Conservation (phyloP, 2,797 vertebrate genomes). For the Meriones psammophilus region DNA sequence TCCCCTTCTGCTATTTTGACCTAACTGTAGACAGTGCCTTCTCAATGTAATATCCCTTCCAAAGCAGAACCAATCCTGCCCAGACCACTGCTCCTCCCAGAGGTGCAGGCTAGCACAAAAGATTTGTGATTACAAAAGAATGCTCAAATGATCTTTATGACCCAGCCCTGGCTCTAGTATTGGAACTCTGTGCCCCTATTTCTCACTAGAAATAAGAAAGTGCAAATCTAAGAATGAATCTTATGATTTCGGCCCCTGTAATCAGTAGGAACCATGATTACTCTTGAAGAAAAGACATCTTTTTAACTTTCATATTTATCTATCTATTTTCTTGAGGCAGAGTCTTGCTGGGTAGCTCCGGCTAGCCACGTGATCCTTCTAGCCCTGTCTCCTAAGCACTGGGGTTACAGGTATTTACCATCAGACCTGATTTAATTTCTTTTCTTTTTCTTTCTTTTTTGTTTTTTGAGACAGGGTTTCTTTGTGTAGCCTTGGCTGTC, state of each 20-base stretch:
- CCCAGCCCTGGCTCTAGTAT: neutral
- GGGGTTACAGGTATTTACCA: neutral
- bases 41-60: accelerated
- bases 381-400: neutral
- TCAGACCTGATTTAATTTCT: neutral
- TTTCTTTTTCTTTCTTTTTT: too few relatives aligned
- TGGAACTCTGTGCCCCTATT: neutral
- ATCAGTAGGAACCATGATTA: neutral
- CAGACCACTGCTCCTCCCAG: neutral
- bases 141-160: neutral
- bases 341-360: neutral
- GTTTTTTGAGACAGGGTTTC: too few relatives aligned
- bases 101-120: neutral
- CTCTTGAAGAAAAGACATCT: neutral
- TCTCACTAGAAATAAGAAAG: neutral
- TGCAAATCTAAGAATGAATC: neutral
- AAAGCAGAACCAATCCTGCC: neutral
- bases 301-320: neutral
- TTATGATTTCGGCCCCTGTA: neutral
- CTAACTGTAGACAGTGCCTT: neutral
- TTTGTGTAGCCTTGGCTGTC: too few relatives aligned
- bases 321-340: neutral
- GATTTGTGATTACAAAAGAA: neutral
- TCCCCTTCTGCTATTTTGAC: accelerated
- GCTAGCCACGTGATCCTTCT: neutral